Evolutionary conservation across 1,140 invertebrate genomes (phyloP), one percentile per base, ranked within the genome.

Genomic region (Belonocnema kinseyi): DNA sequence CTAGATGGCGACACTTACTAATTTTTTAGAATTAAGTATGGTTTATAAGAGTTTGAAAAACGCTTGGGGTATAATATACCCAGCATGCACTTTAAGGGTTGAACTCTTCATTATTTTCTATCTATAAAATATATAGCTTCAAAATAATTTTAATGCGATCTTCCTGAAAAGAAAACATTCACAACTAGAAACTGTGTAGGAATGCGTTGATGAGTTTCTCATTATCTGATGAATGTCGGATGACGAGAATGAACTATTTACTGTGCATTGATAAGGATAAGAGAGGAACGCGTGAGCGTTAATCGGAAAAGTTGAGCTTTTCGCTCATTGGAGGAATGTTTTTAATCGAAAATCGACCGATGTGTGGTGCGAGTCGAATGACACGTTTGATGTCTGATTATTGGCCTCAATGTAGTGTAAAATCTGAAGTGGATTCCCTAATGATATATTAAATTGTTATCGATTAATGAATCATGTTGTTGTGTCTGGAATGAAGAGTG

Each of bases 261-360:
- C 0, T 16, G 16, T 33, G 61, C n/a, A 66, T 7, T 66, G 61
- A 66, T 66, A 66, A 66, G 13, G 21, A 66, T 66, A 66, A 66
- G 16, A 40, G 61, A 19, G n/a, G 7, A 46, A 12, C 54, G 10
- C 54, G n/a, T 56, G 26, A 66, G n/a, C 13, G 61, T 66, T 14
- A 40, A 66, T 66, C 61, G 13, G 76, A 26, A 61, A 56, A 21
- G 56, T 58, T 19, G 17, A 70, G 21, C 70, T 46, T 33, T 50
- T 40, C 33, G 12, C 19, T 51, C 54, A 78, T 78, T 78, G 77
- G 73, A 13, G 21, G 46, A 26, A 52, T 16, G 19, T 53, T 26
- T 16, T 19, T 76, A 76, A 79, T 79, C 78, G 16, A 54, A 73
- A 76, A 79, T 79, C 78, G 70, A 73, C 26, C 74, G 78, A 79